A percentile compares a stretch with the other conserved stretches of the same genome.
Evolutionary conservation across 2,888 invertebrate genomes (phyloP).

Genomic region (Cylloceria caligata): DNA sequence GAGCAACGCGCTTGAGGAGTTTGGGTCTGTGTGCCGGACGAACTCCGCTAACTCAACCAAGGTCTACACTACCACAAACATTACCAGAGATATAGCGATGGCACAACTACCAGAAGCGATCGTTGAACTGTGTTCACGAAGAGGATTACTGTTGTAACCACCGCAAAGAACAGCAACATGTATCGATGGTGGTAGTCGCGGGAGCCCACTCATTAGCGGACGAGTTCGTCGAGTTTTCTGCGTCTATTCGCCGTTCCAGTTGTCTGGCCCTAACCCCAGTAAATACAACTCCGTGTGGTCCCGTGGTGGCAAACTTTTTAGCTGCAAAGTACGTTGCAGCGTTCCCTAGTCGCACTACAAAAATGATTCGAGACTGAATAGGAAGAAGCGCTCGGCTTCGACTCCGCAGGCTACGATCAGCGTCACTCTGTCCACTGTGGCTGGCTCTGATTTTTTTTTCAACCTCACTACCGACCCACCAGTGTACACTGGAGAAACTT

Average conservation of each 20-base stretch:
- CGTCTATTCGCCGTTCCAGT: conserved; percentile 12
- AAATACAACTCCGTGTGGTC: conserved; percentile 13
- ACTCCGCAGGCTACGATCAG: background rate
- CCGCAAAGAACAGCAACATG: conserved; percentile 4
- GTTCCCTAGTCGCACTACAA: background rate
- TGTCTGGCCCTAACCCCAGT: conserved; percentile 12
- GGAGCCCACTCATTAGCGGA: conserved; percentile 27
- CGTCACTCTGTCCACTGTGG: no score
- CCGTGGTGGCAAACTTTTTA: conserved; percentile 40
- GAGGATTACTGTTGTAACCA: background rate
- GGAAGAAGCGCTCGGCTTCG: conserved; percentile 8
- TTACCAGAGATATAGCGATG: background rate
- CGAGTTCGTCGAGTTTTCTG: conserved; percentile 46
- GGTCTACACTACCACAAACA: background rate
- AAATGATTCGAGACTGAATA: conserved; percentile 32
- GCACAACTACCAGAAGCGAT: background rate
- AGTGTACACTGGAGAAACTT: no score
- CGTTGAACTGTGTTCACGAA: background rate
- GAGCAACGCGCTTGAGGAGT: no score
- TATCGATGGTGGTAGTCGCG: background rate
- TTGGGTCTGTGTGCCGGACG: conserved; percentile 19
- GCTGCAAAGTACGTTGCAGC: conserved; percentile 34
- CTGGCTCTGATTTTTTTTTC: no score
- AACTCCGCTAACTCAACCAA: background rate
- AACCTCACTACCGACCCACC: no score